phyloP scores from a whole-genome alignment of 1,140 invertebrate species.

The Agrypnia vestita region DNA sequence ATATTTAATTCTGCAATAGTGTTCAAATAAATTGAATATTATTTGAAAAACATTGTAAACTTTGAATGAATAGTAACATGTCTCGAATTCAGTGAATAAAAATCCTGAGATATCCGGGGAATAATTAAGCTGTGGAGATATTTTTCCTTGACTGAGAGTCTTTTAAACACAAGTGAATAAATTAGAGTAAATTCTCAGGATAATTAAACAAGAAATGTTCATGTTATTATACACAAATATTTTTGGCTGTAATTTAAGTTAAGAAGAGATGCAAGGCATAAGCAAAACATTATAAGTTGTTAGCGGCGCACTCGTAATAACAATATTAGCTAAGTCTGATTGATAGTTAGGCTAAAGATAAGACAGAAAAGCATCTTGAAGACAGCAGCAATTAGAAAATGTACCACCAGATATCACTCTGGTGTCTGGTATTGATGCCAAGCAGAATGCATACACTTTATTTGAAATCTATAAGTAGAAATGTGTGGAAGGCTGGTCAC shows the following conservation, averaged over 20 bases:
- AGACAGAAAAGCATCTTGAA: constrained; percentile 1
- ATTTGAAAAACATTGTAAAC: too few relatives aligned
- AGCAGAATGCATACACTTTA: constrained; percentile 36
- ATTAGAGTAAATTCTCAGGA: too few relatives aligned
- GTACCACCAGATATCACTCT: background rate
- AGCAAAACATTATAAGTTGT: background rate
- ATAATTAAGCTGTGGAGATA: too few relatives aligned
- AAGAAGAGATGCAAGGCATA: background rate
- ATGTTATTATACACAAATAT: too few relatives aligned
- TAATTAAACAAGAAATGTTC: too few relatives aligned
- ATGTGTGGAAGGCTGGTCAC: background rate
- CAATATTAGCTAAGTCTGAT: background rate
- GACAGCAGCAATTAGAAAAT: background rate
- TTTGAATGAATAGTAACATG: too few relatives aligned
- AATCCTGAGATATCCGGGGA: too few relatives aligned
- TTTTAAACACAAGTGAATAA: too few relatives aligned
- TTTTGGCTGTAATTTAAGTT: background rate
- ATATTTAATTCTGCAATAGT: too few relatives aligned
- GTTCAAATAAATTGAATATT: too few relatives aligned
- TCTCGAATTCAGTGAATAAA: too few relatives aligned
- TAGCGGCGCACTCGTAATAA: constrained; percentile 4
- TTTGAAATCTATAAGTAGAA: constrained; percentile 26
- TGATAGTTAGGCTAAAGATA: background rate
- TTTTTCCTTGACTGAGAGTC: too few relatives aligned
- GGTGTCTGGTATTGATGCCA: background rate